A percentile compares a stretch with the other conserved stretches of the same genome.
Evolutionary conservation across 1,140 invertebrate genomes (phyloP).

Genomic region (Phocides pigmalion): DNA sequence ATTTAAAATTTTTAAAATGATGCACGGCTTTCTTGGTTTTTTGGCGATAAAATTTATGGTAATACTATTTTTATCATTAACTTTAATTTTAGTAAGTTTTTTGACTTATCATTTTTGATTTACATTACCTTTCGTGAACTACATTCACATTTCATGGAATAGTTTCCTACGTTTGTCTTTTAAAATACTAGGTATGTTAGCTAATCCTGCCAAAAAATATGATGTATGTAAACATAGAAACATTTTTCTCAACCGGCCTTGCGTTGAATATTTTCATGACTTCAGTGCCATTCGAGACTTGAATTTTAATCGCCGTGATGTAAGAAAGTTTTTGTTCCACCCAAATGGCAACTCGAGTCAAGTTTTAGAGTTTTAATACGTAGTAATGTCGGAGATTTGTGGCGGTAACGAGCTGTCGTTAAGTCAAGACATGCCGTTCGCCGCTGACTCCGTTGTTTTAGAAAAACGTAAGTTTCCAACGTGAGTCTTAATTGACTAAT

Average conservation of each 20-base stretch:
- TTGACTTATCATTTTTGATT: too few relatives aligned
- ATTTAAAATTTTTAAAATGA: too few relatives aligned
- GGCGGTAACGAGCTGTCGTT: slow-evolving; percentile 76
- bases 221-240: slow-evolving; percentile 1
- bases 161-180: too few relatives aligned
- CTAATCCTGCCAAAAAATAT: too few relatives aligned
- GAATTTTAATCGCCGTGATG: slow-evolving; percentile 78
- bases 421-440: slow-evolving; percentile 60
- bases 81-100: too few relatives aligned
- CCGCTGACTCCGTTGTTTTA: slow-evolving; percentile 49
- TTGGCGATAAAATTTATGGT: too few relatives aligned
- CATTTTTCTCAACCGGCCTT: slow-evolving; percentile 42
- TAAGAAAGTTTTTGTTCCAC: slow-evolving; percentile 79
- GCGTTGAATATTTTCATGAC: slow-evolving; percentile 52
- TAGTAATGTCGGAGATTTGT: slow-evolving; percentile 77
- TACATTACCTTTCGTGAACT: too few relatives aligned
- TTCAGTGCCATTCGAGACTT: slow-evolving; percentile 57
- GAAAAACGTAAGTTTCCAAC: slow-evolving; percentile 54
- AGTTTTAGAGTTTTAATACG: slow-evolving; percentile 82
- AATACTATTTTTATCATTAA: too few relatives aligned
- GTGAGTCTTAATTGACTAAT: slow-evolving; percentile 57
- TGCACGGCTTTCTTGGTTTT: too few relatives aligned
- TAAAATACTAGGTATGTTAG: too few relatives aligned
- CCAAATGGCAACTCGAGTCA: slow-evolving; percentile 70
- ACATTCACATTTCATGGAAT: too few relatives aligned